These are phyloP conservation scores for Triplophysa tibetana DNA, from an alignment of 2,113 vertebrate species.

Conservation along the genomic window DNA sequence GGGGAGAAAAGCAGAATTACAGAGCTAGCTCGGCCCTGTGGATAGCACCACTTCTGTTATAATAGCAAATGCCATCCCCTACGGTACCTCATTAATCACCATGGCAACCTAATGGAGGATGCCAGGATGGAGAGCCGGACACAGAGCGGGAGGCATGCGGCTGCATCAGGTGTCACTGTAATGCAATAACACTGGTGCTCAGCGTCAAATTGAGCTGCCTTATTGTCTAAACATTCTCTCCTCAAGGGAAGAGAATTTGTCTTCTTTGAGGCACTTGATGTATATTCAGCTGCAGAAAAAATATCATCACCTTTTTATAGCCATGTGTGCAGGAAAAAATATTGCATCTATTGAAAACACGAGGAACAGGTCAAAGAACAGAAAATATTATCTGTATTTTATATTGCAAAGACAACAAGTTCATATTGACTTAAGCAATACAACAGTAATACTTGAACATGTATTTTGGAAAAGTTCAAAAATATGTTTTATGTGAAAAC, in stretches of 20 bases:
- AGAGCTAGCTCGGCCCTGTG: slow-evolving; percentile 46
- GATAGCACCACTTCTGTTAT: slow-evolving; percentile 67
- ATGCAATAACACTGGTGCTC: slow-evolving; percentile 42
- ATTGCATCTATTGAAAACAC: no score
- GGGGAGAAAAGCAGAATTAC: slow-evolving; percentile 55
- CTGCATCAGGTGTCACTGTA: slow-evolving; percentile 45
- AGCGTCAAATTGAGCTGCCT: slow-evolving; percentile 36
- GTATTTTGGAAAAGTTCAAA: no score
- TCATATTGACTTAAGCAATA: no score
- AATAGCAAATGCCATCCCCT: slow-evolving; percentile 58
- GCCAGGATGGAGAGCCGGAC: slow-evolving; percentile 11
- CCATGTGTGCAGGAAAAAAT: no score
- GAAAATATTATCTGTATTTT: no score
- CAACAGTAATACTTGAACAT: no score
- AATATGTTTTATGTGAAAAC: no score
- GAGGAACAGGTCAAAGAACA: no score
- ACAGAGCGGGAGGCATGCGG: not conserved
- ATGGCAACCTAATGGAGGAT: slow-evolving; percentile 65
- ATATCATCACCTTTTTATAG: no score
- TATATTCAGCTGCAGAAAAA: no score
- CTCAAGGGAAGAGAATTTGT: not conserved
- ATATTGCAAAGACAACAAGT: no score
- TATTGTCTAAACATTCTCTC: slow-evolving; percentile 17
- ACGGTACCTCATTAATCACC: slow-evolving; percentile 70
- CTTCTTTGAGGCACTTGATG: not conserved